Conservation (phyloP, 2,797 vertebrate genomes). For the Salarias fasciatus region DNA sequence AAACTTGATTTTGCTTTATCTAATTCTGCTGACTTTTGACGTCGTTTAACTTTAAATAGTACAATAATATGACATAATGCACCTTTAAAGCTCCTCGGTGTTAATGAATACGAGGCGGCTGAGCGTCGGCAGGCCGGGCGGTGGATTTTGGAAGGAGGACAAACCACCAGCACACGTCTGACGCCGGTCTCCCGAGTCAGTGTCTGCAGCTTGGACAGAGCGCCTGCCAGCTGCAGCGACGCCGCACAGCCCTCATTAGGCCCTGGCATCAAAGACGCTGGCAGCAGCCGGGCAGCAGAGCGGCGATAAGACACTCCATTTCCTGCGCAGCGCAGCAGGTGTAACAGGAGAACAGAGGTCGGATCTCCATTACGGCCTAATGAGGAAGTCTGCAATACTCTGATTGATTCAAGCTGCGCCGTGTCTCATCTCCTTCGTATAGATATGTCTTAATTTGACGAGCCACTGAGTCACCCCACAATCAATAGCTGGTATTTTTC, state of each 20-base stretch:
- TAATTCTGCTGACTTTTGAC: no score
- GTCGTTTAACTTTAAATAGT: no score
- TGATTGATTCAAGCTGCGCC: constrained; percentile 24
- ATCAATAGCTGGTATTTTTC: constrained; percentile 2
- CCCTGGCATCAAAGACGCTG: constrained; percentile 39
- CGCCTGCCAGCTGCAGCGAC: constrained; percentile 50
- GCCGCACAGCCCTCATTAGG: constrained; percentile 45
- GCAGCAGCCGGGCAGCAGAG: constrained; percentile 29
- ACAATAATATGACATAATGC: no score
- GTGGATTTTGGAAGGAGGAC: constrained; percentile 5
- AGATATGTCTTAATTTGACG: constrained; percentile 28
- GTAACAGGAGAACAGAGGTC: constrained; percentile 22
- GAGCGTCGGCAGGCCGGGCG: background rate
- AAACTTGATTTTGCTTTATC: no score
- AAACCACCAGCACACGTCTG: constrained; percentile 20
- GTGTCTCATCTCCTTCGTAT: constrained; percentile 20
- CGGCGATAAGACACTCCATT: constrained; percentile 23
- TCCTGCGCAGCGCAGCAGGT: constrained; percentile 44
- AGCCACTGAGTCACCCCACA: background rate
- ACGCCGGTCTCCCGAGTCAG: constrained; percentile 33
- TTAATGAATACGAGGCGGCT: no score
- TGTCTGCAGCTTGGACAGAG: constrained; percentile 18
- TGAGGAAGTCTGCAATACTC: constrained; percentile 22
- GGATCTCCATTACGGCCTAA: constrained; percentile 35
- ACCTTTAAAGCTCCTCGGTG: no score